phyloP scores from a whole-genome alignment of 2,888 invertebrate genomes.

The Acleris sparsana region DNA sequence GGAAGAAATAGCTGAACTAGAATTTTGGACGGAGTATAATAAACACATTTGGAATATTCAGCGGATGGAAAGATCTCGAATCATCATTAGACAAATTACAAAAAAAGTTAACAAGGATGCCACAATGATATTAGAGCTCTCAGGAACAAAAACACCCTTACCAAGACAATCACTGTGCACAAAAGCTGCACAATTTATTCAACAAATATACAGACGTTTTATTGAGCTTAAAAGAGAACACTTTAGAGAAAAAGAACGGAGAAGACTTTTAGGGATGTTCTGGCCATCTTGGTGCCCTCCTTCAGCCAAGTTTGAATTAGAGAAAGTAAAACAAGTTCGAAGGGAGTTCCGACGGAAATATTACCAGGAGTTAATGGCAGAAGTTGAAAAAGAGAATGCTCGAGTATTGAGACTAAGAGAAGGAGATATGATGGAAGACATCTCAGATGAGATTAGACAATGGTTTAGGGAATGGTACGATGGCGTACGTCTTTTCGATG shows the following conservation, averaged over 20 bases:
- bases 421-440: slow-evolving; percentile 87
- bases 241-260: slow-evolving; percentile 65
- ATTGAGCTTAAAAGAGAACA: slow-evolving; percentile 66
- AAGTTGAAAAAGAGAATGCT: slow-evolving; percentile 76
- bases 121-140: slow-evolving; percentile 66
- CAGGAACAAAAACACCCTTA: slow-evolving; percentile 65
- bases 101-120: slow-evolving; percentile 61
- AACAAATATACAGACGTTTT: slow-evolving; percentile 69
- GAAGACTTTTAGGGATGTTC: slow-evolving; percentile 82
- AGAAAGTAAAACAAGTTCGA: slow-evolving; percentile 73
- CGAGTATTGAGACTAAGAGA: slow-evolving; percentile 76
- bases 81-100: slow-evolving; percentile 46
- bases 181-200: slow-evolving; percentile 60
- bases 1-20: slow-evolving; percentile 56
- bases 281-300: slow-evolving; percentile 75
- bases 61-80: slow-evolving; percentile 70
- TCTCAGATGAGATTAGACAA: slow-evolving; percentile 88
- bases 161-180: slow-evolving; percentile 51
- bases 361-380: slow-evolving; percentile 70
- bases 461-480: slow-evolving; percentile 89
- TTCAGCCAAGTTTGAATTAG: slow-evolving; percentile 71
- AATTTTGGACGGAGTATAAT: slow-evolving; percentile 58
- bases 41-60: slow-evolving; percentile 62
- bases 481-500: slow-evolving; percentile 85
- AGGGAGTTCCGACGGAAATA: slow-evolving; percentile 72